phyloP scores from a whole-genome alignment of 1,140 invertebrate genomes.

The Antheraea pernyi region DNA sequence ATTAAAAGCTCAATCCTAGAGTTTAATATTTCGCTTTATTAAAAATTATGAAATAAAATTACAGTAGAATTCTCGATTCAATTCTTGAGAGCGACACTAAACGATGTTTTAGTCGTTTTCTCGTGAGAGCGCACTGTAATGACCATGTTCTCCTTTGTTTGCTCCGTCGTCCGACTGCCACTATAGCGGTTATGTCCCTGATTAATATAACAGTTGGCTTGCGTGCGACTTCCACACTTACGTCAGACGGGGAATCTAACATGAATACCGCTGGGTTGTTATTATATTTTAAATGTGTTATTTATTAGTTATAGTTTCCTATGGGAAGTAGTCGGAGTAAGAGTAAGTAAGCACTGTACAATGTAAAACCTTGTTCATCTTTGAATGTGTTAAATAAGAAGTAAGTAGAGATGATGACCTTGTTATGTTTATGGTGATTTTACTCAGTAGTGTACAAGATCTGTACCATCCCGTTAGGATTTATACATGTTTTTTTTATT shows the following conservation, averaged over 20 bases:
- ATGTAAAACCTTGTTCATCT: no score
- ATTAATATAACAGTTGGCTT: constrained; percentile 36
- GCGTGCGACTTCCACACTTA: neutral
- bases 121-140: constrained; percentile 29
- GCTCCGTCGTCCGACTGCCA: constrained; percentile 17
- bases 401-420: no score
- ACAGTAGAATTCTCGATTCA: neutral
- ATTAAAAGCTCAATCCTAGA: neutral
- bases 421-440: no score
- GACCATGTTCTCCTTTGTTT: constrained; percentile 43
- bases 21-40: neutral
- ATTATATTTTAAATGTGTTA: neutral
- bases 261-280: neutral
- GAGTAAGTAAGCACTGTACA: no score
- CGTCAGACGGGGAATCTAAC: neutral
- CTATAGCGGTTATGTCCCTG: constrained; percentile 30
- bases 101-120: constrained; percentile 36
- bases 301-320: neutral
- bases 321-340: no score
- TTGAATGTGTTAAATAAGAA: no score
- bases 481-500: no score
- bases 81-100: constrained; percentile 23
- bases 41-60: neutral
- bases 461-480: no score
- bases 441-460: no score